A percentile compares a stretch with the other conserved stretches of the same genome.
Conservation (phyloP, 2,888 invertebrate genomes). For the Drosophila longiperda region DNA sequence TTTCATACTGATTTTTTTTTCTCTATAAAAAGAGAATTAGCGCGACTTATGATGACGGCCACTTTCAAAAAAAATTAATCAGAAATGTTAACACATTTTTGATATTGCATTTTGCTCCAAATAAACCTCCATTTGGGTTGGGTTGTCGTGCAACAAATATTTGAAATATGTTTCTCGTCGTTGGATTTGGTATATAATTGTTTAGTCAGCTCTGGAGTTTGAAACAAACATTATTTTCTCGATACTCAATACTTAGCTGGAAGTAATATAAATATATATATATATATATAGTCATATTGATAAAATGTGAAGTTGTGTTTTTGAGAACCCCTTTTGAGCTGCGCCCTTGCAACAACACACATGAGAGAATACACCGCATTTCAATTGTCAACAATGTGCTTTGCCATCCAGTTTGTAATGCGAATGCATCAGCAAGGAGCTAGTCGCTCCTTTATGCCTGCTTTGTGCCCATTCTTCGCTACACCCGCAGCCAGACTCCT, state of each 20-base stretch:
- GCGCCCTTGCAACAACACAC: slow-evolving; percentile 55
- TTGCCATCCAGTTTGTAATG: slow-evolving; percentile 49
- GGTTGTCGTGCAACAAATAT: not conserved
- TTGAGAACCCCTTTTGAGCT: slow-evolving; percentile 9
- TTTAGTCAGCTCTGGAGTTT: not conserved
- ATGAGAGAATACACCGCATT: slow-evolving; percentile 60
- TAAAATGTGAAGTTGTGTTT: not conserved
- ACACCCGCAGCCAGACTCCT: not conserved
- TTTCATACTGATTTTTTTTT: not conserved
- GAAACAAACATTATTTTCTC: not conserved
- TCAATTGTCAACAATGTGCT: slow-evolving; percentile 68
- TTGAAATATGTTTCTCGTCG: not conserved
- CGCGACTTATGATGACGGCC: not conserved
- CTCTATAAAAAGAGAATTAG: not conserved
- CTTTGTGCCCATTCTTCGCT: slow-evolving; percentile 28
- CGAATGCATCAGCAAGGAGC: slow-evolving; percentile 65
- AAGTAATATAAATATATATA: not conserved
- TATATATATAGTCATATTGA: not conserved
- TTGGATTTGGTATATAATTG: not conserved
- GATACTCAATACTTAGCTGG: not conserved
- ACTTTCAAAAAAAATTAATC: not conserved
- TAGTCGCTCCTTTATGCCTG: slow-evolving; percentile 43
- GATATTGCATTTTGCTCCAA: not conserved
- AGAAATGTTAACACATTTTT: not conserved
- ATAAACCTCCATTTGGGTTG: not conserved